Percentiles rank a stretch among this genome's conserved stretches.
Evolutionary conservation across 2,113 vertebrate genomes (phyloP).

Genomic region (Telmatochromis bifrenatus): DNA sequence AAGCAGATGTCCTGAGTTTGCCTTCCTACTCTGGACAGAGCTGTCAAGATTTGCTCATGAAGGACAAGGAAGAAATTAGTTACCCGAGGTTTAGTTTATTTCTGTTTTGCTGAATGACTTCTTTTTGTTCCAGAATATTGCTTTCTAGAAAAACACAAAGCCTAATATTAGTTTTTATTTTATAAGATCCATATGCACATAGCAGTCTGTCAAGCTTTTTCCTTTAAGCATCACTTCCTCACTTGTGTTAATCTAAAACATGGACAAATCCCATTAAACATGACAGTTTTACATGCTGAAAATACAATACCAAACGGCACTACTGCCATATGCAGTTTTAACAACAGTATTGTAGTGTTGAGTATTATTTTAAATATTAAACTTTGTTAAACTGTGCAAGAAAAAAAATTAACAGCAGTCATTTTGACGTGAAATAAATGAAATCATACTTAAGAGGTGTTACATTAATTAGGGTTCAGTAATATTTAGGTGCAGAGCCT

Average conservation of each 20-base stretch:
- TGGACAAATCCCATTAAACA: not conserved
- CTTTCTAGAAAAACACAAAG: not conserved
- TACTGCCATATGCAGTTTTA: not conserved
- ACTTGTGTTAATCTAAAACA: not conserved
- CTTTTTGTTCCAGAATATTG: not conserved
- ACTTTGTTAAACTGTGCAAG: not conserved
- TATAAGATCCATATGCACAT: not conserved
- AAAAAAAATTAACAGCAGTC: not conserved
- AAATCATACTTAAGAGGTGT: not conserved
- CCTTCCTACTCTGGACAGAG: constrained; percentile 75
- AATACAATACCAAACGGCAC: not conserved
- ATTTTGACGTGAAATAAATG: not conserved
- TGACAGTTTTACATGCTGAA: not conserved
- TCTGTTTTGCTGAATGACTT: not conserved
- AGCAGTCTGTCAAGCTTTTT: not conserved
- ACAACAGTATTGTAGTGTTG: not conserved
- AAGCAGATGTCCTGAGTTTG: constrained; percentile 66
- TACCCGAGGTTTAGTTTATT: not conserved
- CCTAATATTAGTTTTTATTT: fast-evolving
- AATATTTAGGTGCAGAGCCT: not conserved
- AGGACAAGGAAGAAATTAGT: constrained; percentile 55
- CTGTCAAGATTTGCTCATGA: constrained; percentile 69
- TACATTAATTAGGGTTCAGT: not conserved
- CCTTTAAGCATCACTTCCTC: not conserved
- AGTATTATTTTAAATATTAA: not conserved